phyloP scores from a whole-genome alignment of 2,797 vertebrate species.

The Psittacula echo region DNA sequence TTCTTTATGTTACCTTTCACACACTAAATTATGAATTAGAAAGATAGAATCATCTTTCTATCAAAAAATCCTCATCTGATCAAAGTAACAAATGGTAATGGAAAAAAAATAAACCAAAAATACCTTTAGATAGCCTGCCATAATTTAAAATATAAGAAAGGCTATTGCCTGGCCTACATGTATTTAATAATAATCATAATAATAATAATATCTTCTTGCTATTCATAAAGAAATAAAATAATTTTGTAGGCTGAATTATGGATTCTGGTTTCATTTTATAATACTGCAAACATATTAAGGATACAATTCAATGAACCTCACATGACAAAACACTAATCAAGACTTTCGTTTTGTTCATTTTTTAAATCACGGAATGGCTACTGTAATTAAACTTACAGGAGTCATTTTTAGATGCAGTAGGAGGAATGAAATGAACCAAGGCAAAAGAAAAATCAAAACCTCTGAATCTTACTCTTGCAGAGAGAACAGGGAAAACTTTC shows the following conservation, averaged over 20 bases:
- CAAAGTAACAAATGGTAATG: background rate
- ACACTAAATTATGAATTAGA: background rate
- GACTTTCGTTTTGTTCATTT: background rate
- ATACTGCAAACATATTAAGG: background rate
- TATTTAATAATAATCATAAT: background rate
- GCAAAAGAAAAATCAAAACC: slow-evolving; percentile 44
- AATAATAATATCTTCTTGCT: background rate
- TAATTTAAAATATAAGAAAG: background rate
- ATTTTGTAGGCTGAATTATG: background rate
- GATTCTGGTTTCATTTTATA: background rate
- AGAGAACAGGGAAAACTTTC: slow-evolving; percentile 47
- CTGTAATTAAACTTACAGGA: slow-evolving; percentile 11
- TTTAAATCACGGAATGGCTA: background rate
- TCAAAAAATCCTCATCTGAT: background rate
- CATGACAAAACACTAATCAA: background rate
- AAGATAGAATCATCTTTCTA: background rate
- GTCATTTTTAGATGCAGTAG: slow-evolving; percentile 48
- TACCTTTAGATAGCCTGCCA: background rate
- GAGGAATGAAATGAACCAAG: slow-evolving; percentile 22
- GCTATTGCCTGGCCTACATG: background rate
- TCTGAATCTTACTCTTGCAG: slow-evolving; percentile 24
- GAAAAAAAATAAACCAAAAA: background rate
- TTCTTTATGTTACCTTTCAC: background rate
- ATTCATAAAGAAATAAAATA: background rate
- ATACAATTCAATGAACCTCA: background rate